Base-by-base conservation (phyloP, 2,797 vertebrate genomes). In the Gastrophryne carolinensis region DNA sequence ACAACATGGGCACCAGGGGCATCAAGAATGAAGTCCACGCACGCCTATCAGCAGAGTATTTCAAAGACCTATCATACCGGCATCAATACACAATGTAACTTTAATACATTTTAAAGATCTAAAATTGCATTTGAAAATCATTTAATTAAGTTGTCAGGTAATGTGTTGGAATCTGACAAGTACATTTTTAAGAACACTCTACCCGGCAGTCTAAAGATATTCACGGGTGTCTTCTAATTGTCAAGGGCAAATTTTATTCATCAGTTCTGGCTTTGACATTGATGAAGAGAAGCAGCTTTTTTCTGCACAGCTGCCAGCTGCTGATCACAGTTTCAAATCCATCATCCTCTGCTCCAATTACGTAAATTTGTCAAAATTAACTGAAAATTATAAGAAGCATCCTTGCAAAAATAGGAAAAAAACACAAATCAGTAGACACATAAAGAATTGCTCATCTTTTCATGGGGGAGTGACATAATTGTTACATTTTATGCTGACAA, bases 331-430 rank as follows among this genome's bases (percentile, higher is more conserved):
- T 88, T 90, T 88, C 88, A 92, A 90, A 92, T 92, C 90, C 90
- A 90, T 92, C 91, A 92, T 91, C 89, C 89, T 88, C 87, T 89
- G 86, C 88, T 91, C 90, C 91, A 91, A 89, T 92, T 92, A 91
- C 88, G 50, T 92, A 92, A 90, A 92, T 92, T 92, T 93, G 89
- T 92, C 90, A 91, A 92, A 93, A 92, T 93, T 92, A 93, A 90
- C 89, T 88, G 86, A 89, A 91, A 90, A 89, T 92, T 91, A 91
- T 91, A 92, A 87, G 89, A 91, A 89, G 89, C 89, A 91, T 91
- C 89, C 91, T 92, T 91, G 91, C 91, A 92, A 87, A 89, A 89
- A 91, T 89, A 90, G 87, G 89, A n/a, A n/a, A n/a, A n/a, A n/a
- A n/a, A n/a, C n/a, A n/a, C n/a, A n/a, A n/a, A 87, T 81, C 81